Conservation (phyloP, 2,113 vertebrate species). For the Rhea americana region DNA sequence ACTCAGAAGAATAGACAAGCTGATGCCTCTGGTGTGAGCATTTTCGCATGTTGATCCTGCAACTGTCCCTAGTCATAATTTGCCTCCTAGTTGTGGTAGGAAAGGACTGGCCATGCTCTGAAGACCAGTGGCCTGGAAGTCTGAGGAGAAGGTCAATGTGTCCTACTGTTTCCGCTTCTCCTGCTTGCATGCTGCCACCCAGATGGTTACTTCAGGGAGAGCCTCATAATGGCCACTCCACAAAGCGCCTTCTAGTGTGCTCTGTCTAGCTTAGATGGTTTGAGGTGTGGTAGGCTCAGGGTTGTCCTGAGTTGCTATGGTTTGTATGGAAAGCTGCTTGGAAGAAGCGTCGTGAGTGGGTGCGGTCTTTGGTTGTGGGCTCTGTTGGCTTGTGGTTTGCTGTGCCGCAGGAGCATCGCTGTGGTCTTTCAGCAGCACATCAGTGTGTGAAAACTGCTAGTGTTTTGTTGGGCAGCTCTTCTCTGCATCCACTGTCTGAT, state of each 20-base stretch:
- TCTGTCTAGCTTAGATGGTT: not conserved
- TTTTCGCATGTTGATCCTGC: not conserved
- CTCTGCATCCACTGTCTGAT: not conserved
- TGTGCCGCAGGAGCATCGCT: not conserved
- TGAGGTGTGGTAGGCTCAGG: accelerated
- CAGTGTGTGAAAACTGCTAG: not conserved
- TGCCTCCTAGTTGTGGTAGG: not conserved
- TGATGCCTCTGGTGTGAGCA: not conserved
- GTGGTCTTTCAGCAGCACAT: not conserved
- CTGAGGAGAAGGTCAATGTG: not conserved
- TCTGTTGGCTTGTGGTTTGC: not conserved
- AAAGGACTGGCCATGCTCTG: not conserved
- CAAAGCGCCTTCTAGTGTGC: not conserved
- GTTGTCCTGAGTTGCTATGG: accelerated
- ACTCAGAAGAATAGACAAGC: not conserved
- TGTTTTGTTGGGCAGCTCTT: not conserved
- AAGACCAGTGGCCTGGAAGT: too few relatives aligned
- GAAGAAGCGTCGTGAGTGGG: not conserved
- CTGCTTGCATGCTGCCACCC: not conserved
- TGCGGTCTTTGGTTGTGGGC: accelerated
- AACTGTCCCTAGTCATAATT: accelerated
- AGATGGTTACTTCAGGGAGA: not conserved
- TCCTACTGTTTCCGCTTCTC: not conserved
- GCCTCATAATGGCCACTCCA: not conserved
- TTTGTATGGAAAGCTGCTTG: not conserved